Evolutionary conservation across 1,140 invertebrate genomes (phyloP), one percentile per base, ranked within the genome.

Genomic region (Drosophila erecta): DNA sequence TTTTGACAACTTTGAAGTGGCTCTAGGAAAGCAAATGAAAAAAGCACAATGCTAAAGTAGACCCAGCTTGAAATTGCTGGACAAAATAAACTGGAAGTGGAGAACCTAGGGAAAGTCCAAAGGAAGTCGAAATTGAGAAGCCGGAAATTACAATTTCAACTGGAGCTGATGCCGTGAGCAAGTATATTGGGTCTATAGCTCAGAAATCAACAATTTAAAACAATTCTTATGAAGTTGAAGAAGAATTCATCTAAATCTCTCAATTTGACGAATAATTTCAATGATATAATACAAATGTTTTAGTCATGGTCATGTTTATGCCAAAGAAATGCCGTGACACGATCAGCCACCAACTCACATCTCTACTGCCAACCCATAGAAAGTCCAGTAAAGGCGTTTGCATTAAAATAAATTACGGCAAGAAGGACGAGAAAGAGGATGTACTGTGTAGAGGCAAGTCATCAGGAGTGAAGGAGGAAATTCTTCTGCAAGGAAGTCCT

Each of bases 111-210:
- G 56, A 44, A 47, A 38, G 50, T 56, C 58, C 46, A 44, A 50
- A 58, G 71, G 81, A 86, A 87, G 83, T 83, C 41, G 46, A 69
- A 79, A 79, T 75, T 81, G 83, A 83, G 79, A 71, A 67, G 62
- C 83, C 87, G 83, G 83, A 86, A 86, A 86, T 86, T 86, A 86
- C 71, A 83, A 86, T 86, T 86, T 84, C 66, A 72, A 65, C 54
- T 62, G 20, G 49, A 14, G 30, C 1, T 49, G 47, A 3, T 24
- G 4, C 3, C 8, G 4, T 43, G 41, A 20, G 10, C 15, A 4
- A 43, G 7, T 10, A 10, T 10, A 8, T 30, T 0, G 3, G 2
- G 2, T 30, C 8, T 30, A 8, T 8, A 30, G 27, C 27, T 30
- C 27, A 30, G 2, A 30, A 30, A 30, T 30, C 8, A 30, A 0